These are phyloP conservation scores for Hofmannophila pseudospretella DNA, from an alignment of 2,888 invertebrate genomes.

Conservation along the genomic window DNA sequence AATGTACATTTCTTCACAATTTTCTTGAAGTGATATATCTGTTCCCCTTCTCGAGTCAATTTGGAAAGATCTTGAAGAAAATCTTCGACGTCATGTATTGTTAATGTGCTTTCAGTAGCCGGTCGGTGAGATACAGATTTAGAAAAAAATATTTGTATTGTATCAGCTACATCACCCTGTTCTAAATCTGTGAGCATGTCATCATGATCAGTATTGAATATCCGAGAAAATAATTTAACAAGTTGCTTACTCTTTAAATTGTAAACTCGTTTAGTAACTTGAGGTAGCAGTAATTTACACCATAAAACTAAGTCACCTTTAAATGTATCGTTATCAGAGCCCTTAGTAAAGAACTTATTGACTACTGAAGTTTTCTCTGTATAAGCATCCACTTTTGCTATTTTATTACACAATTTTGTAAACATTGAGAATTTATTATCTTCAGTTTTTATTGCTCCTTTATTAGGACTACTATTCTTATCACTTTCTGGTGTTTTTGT, in stretches of 20 bases:
- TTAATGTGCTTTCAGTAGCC: conserved; percentile 81
- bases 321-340: conserved; percentile 80
- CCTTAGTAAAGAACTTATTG: conserved; percentile 81
- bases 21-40: conserved; percentile 84
- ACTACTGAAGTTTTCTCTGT: conserved; percentile 87
- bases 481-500: conserved; percentile 9
- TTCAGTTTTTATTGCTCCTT: conserved; percentile 39
- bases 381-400: conserved; percentile 88
- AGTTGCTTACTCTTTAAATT: conserved; percentile 96
- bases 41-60: conserved; percentile 92
- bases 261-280: conserved; percentile 89
- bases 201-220: conserved; percentile 84
- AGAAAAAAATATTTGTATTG: conserved; percentile 87
- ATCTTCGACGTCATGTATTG: conserved; percentile 86
- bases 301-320: conserved; percentile 87
- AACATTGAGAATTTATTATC: conserved; percentile 89
- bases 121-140: conserved; percentile 79
- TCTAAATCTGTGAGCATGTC: conserved; percentile 93
- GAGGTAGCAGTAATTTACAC: conserved; percentile 90
- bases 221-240: conserved; percentile 90
- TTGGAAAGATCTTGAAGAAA: conserved; percentile 85
- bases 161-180: conserved; percentile 93
- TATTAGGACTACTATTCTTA: conserved; percentile 15
- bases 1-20: conserved; percentile 87
- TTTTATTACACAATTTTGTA: conserved; percentile 85